Evolutionary conservation across 1,140 invertebrate species (phyloP).

Genomic region (Oedothorax gibbosus): DNA sequence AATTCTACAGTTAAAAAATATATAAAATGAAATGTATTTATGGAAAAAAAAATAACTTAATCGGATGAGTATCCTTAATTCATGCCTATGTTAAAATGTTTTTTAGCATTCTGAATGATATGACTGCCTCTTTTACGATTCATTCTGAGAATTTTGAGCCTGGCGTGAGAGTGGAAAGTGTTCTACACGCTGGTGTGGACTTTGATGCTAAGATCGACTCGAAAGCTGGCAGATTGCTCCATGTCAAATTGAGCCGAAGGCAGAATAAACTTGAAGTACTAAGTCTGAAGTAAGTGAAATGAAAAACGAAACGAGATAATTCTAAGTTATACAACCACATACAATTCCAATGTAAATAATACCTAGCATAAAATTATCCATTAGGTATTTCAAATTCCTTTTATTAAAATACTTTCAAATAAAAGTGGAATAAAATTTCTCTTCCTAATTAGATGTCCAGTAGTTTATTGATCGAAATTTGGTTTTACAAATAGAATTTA

Average conservation of each 20-base stretch:
- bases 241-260: constrained; percentile 80
- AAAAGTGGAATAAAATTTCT: no score
- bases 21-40: no score
- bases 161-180: constrained; percentile 80
- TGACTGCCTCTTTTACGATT: constrained; percentile 78
- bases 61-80: no score
- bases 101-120: constrained; percentile 77
- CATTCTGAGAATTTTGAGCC: constrained; percentile 79
- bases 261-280: constrained; percentile 84
- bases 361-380: no score
- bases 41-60: no score
- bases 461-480: no score
- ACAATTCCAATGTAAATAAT: neutral
- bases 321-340: neutral
- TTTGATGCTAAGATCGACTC: constrained; percentile 76
- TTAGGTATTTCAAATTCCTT: no score
- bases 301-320: neutral
- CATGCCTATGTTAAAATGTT: neutral
- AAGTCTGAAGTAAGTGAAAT: constrained; percentile 67
- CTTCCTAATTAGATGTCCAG: no score
- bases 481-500: no score
- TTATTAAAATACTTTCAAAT: no score
- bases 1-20: no score
- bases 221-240: constrained; percentile 77
- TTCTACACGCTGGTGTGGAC: constrained; percentile 83